These are phyloP conservation scores for Brachionus sp. DNA, from an alignment of 1,140 invertebrate species.

Conservation along the genomic window DNA sequence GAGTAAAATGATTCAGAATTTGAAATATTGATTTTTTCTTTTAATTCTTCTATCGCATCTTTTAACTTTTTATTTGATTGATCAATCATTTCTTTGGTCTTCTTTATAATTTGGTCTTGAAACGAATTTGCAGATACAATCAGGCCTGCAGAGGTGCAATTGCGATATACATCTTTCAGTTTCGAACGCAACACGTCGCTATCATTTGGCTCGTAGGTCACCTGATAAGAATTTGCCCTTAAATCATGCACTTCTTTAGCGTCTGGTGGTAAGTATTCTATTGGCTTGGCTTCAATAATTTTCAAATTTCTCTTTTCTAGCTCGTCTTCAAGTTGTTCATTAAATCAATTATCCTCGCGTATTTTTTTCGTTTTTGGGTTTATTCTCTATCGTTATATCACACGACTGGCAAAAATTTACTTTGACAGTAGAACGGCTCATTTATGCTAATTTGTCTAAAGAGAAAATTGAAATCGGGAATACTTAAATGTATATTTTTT, in stretches of 20 bases:
- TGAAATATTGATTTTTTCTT: no score
- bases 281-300: background rate
- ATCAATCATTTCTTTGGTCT: background rate
- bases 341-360: no score
- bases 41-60: background rate
- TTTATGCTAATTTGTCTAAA: background rate
- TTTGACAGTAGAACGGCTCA: background rate
- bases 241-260: background rate
- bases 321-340: background rate
- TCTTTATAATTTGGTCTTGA: no score
- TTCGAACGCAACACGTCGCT: background rate
- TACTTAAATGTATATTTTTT: background rate
- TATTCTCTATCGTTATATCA: background rate
- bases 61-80: background rate
- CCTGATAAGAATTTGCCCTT: background rate
- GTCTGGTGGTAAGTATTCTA: background rate
- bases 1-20: no score
- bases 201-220: background rate
- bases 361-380: background rate
- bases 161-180: background rate
- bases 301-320: background rate
- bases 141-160: no score
- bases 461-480: background rate
- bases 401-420: background rate
- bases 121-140: no score